Percentiles rank a stretch among this genome's conserved stretches.
These are phyloP conservation scores for Gymnocheta viridis DNA, from an alignment of 2,888 invertebrate genomes.

Conservation along the genomic window DNA sequence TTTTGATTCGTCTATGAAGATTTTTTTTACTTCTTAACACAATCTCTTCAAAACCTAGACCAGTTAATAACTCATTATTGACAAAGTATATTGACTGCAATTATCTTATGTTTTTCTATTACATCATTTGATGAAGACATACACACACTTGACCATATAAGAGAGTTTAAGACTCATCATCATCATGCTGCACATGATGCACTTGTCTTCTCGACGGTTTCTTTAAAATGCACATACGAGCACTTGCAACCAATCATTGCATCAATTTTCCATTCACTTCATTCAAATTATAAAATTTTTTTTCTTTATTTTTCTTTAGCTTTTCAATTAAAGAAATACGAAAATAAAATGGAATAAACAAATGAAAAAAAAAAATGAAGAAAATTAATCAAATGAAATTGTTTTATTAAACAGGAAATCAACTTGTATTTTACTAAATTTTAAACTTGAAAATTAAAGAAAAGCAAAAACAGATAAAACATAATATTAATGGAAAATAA, in stretches of 20 bases:
- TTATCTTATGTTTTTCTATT: constrained; percentile 29
- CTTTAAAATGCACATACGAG: not conserved
- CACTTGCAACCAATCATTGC: not conserved
- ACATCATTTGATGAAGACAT: constrained; percentile 27
- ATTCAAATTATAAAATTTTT: constrained; percentile 19
- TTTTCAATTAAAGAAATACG: constrained; percentile 56
- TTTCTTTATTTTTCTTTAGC: constrained; percentile 18
- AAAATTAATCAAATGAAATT: constrained; percentile 58
- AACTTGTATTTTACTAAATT: constrained; percentile 12
- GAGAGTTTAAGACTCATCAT: not conserved
- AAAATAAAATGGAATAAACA: constrained; percentile 25
- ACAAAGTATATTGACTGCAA: not conserved
- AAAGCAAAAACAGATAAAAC: constrained; percentile 1
- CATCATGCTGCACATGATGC: constrained; percentile 7
- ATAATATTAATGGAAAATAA: constrained; percentile 16
- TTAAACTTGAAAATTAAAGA: constrained; percentile 29
- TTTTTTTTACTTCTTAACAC: not conserved
- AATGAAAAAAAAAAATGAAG: constrained; percentile 32
- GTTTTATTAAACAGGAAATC: constrained; percentile 66
- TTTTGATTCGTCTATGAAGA: no score
- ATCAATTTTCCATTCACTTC: constrained; percentile 14
- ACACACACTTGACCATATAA: constrained; percentile 46
- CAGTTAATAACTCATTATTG: constrained; percentile 25
- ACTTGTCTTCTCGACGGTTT: constrained; percentile 20
- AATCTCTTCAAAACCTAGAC: not conserved